Percentiles rank a stretch among this genome's conserved stretches.
phyloP scores from a whole-genome alignment of 2,797 vertebrate species.

The Neoniphon sammara region DNA sequence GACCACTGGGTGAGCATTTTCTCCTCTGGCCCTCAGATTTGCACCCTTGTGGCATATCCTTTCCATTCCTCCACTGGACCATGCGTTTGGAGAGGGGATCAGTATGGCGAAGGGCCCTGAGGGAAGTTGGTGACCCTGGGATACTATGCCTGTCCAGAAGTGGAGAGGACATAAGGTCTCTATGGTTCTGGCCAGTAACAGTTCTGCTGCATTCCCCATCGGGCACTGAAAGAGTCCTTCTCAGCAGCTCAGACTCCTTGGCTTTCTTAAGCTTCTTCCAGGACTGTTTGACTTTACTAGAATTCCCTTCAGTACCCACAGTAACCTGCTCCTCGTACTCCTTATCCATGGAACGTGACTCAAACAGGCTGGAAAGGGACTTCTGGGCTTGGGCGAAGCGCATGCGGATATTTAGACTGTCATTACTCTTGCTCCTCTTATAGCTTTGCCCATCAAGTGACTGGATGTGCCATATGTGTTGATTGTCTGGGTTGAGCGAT shows the following conservation, averaged over 20 bases:
- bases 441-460: constrained; percentile 67
- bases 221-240: constrained; percentile 70
- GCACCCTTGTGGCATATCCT: constrained; percentile 57
- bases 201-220: constrained; percentile 37
- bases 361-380: constrained; percentile 90
- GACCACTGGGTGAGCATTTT: constrained; percentile 69
- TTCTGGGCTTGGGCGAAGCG: constrained; percentile 88
- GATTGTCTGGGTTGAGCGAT: constrained; percentile 44
- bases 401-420: constrained; percentile 85
- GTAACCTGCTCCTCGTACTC: constrained; percentile 66
- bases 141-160: constrained; percentile 57
- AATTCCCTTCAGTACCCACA: constrained; percentile 70
- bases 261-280: constrained; percentile 84
- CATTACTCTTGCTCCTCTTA: constrained; percentile 82
- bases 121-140: constrained; percentile 34
- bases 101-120: constrained; percentile 58
- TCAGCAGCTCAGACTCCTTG: constrained; percentile 80
- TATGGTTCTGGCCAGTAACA: constrained; percentile 10
- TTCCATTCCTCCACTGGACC: constrained; percentile 56
- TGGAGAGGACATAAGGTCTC: constrained; percentile 39
- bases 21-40: constrained; percentile 76
- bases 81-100: constrained; percentile 74
- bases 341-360: constrained; percentile 84
- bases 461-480: constrained; percentile 49
- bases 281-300: constrained; percentile 74